Percentiles rank a stretch among this genome's conserved stretches.
These are phyloP conservation scores for Astropecten irregularis DNA, from an alignment of 53 echinoderm and acorn worm genomes.

Conservation along the genomic window DNA sequence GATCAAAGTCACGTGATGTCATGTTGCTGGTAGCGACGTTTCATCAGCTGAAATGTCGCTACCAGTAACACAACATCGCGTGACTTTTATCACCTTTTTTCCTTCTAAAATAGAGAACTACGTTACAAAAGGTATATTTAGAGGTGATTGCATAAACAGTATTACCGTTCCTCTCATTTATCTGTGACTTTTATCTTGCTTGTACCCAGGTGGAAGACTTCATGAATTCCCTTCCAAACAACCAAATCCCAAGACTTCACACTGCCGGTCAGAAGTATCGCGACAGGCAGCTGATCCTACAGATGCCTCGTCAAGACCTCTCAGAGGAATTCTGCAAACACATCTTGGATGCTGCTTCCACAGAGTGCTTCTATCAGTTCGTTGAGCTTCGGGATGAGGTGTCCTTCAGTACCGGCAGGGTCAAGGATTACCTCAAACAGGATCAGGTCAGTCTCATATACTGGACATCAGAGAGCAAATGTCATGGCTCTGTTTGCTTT, in stretches of 20 bases:
- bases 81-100: too few relatives aligned
- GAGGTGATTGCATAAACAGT: too few relatives aligned
- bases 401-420: constrained; percentile 83
- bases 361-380: constrained; percentile 90
- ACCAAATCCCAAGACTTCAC: constrained; percentile 92
- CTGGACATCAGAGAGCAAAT: too few relatives aligned
- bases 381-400: constrained; percentile 90
- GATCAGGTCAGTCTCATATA: constrained; percentile 75
- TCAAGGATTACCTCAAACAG: constrained; percentile 90
- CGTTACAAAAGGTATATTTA: too few relatives aligned
- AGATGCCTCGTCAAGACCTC: constrained; percentile 95
- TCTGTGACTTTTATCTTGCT: too few relatives aligned
- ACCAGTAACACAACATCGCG: too few relatives aligned
- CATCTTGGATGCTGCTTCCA: constrained; percentile 82
- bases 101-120: too few relatives aligned
- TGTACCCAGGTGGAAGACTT: constrained; percentile 89
- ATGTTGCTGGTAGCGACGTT: too few relatives aligned
- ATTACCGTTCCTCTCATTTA: too few relatives aligned
- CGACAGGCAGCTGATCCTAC: constrained; percentile 90
- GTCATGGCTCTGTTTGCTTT: too few relatives aligned
- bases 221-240: constrained; percentile 97
- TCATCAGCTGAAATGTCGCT: too few relatives aligned
- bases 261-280: constrained; percentile 93
- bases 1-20: too few relatives aligned
- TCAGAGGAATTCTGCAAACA: constrained; percentile 87